Conservation (phyloP, 2,888 invertebrate genomes). For the Yponomeuta malinellus region DNA sequence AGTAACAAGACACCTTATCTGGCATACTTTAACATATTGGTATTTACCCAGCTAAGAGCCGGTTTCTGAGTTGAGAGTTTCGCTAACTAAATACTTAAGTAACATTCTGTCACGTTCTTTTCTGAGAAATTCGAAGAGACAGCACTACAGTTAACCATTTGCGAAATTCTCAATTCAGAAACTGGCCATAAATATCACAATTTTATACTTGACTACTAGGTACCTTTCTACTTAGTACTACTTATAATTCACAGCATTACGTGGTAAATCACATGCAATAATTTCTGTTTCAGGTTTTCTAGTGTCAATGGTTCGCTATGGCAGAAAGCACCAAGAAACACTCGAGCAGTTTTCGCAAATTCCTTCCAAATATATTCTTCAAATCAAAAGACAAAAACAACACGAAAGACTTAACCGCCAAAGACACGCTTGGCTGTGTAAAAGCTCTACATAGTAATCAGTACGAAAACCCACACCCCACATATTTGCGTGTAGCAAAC, state of each 20-base stretch:
- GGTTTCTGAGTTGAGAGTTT: no score
- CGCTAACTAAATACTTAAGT: no score
- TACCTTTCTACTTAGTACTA: background rate
- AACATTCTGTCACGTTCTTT: no score
- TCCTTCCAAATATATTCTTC: conserved; percentile 57
- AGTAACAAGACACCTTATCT: background rate
- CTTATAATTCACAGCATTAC: background rate
- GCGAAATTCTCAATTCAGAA: no score
- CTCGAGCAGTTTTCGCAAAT: conserved; percentile 53
- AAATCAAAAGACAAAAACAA: conserved; percentile 50
- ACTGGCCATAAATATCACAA: background rate
- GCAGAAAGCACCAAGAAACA: conserved; percentile 52
- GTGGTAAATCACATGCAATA: background rate
- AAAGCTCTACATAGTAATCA: conserved; percentile 39
- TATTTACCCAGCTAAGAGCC: background rate
- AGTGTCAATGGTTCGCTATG: conserved; percentile 34
- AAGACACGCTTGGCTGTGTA: background rate
- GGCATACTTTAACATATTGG: background rate
- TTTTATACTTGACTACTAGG: background rate
- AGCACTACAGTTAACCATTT: no score
- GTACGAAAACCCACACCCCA: conserved; percentile 49
- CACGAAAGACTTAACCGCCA: conserved; percentile 32
- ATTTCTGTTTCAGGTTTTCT: conserved; percentile 29
- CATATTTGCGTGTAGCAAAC: background rate
- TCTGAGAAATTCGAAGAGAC: no score